Percentiles rank a stretch among this genome's conserved stretches.
Evolutionary conservation across 2,113 vertebrate genomes (phyloP).

Genomic region (Dromaius novaehollandiae): DNA sequence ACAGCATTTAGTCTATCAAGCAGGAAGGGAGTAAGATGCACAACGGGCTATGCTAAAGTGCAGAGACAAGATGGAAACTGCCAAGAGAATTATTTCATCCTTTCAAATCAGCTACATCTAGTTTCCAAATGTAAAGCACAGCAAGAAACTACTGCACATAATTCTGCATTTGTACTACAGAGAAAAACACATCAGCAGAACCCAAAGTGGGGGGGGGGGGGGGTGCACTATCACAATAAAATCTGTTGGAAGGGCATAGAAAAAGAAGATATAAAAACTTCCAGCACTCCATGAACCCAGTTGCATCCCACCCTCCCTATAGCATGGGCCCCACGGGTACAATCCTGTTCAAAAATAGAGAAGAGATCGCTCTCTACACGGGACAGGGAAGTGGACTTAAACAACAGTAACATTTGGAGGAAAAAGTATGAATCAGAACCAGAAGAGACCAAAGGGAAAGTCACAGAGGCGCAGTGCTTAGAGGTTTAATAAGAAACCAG

Average conservation of each 20-base stretch:
- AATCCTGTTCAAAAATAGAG: background rate
- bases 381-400: background rate
- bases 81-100: constrained; percentile 37
- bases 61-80: constrained; percentile 13
- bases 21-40: background rate
- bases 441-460: background rate
- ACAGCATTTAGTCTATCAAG: background rate
- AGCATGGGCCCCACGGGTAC: background rate
- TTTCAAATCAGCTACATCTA: background rate
- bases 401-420: background rate
- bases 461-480: background rate
- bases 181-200: background rate
- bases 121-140: background rate
- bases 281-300: background rate
- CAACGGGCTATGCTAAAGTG: background rate
- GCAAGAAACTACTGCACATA: background rate
- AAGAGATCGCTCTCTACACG: background rate
- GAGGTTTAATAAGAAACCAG: background rate
- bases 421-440: background rate
- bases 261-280: background rate
- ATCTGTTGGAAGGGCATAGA: background rate
- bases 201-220: background rate
- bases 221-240: background rate
- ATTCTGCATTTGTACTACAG: background rate
- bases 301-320: background rate